A percentile compares a stretch with the other conserved stretches of the same genome.
phyloP scores from a whole-genome alignment of 2,888 invertebrate species.

The Apotomis capreana region DNA sequence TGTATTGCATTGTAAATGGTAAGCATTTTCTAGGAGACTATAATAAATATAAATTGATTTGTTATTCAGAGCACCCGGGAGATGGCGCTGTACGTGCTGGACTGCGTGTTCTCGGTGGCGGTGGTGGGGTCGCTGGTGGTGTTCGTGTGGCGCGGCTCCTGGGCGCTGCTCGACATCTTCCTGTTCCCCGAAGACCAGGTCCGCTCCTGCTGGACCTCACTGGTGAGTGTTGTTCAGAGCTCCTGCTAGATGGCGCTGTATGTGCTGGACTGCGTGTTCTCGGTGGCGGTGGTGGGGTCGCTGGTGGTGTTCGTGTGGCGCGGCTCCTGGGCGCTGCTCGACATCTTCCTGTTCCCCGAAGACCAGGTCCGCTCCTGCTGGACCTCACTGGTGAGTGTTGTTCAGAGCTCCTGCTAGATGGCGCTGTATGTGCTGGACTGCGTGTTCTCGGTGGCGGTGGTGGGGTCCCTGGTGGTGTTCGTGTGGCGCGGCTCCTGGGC shows the following conservation, averaged over 20 bases:
- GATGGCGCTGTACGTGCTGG: constrained; percentile 89
- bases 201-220: constrained; percentile 89
- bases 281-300: constrained; percentile 91
- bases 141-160: constrained; percentile 94
- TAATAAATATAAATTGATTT: constrained; percentile 35
- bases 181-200: constrained; percentile 88
- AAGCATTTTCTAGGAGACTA: too few species aligned
- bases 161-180: constrained; percentile 91
- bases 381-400: constrained; percentile 89
- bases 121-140: constrained; percentile 93
- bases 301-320: constrained; percentile 95
- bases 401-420: constrained; percentile 86
- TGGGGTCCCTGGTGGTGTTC: constrained; percentile 93
- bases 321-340: constrained; percentile 92
- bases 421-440: constrained; percentile 91
- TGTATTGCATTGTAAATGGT: background rate
- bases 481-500: constrained; percentile 96
- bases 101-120: constrained; percentile 93
- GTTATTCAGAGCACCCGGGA: constrained; percentile 87
- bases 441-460: constrained; percentile 91
- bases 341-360: constrained; percentile 90
- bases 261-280: constrained; percentile 93
- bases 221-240: constrained; percentile 87
- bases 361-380: constrained; percentile 87
- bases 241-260: constrained; percentile 88